Evolutionary conservation across 2,113 vertebrate species (phyloP), one percentile per base, ranked within the genome.

Genomic region (Cettia cetti): DNA sequence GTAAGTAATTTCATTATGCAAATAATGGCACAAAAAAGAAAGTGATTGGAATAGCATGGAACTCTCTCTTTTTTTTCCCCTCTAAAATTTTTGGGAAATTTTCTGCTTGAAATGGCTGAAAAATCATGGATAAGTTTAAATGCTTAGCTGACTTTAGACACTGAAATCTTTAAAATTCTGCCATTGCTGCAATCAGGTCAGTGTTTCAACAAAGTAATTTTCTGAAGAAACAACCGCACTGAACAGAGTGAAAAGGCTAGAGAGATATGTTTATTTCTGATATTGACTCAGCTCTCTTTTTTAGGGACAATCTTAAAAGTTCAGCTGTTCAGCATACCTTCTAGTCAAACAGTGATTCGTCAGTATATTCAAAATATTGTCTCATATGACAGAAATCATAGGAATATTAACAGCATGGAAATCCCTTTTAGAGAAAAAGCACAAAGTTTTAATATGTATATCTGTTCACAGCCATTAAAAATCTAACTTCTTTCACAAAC

Each of bases 41-140:
- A 47, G 16, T 31, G 4, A 45, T 30, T 52, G 10, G 42, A 90
- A 77, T 20, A 37, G 9, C 47, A 61, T 56, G 8, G 52, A 79
- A 11, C 2, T 6, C 10, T n/a, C 2, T 7, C 12, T 6, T 11
- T 28, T 40, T 40, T 24, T 9, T 30, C 6, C 2, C 0, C 4
- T 4, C 13, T 19, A 21, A 60, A 6, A 17, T 89, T 91, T 87
- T 71, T 11, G 5, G 18, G 11, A 77, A 81, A 2, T 2, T 74
- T 87, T 82, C 39, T 33, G 2, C 14, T 70, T 84, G 33, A 74
- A 91, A 70, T 50, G 9, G 4, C 5, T 86, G 27, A 49, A 76
- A 76, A 30, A 59, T 2, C 59, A 22, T 27, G 15, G 17, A 9
- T 40, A 69, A 57, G 2, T 65, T 80, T 49, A 65, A 77, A 77